Evolutionary conservation across 1,140 invertebrate genomes (phyloP).

Genomic region (Drosophila seguyi): DNA sequence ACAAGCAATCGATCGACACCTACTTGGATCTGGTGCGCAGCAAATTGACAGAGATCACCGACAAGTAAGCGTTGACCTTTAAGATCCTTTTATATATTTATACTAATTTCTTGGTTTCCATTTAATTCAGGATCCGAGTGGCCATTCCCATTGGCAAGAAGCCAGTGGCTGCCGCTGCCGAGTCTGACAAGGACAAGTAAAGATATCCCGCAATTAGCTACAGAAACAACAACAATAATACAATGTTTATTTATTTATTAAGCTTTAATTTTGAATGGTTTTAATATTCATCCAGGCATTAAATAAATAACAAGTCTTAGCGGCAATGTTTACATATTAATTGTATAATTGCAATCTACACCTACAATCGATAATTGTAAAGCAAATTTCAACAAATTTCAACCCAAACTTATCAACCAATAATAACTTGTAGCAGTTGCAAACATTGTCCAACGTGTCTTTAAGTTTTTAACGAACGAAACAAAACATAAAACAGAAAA

Average conservation of each 20-base stretch:
- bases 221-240: constrained; percentile 43
- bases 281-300: constrained; percentile 81
- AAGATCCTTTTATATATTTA: too few species aligned
- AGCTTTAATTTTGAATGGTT: constrained; percentile 81
- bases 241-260: constrained; percentile 82
- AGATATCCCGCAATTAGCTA: constrained; percentile 54
- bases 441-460: constrained; percentile 75
- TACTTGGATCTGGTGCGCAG: constrained; percentile 94
- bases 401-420: constrained; percentile 37
- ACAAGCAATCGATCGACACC: constrained; percentile 98
- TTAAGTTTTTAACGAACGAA: constrained; percentile 81
- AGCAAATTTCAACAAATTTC: constrained; percentile 36
- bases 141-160: constrained; percentile 94
- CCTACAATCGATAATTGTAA: constrained; percentile 55
- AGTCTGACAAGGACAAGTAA: constrained; percentile 93
- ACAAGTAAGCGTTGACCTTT: constrained; percentile 89
- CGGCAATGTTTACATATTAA: constrained; percentile 64
- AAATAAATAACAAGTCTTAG: constrained; percentile 72
- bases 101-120: neutral
- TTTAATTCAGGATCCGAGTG: constrained; percentile 91
- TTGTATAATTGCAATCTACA: constrained; percentile 70
- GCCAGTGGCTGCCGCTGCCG: constrained; percentile 86
- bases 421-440: constrained; percentile 66
- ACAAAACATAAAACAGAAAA: constrained; percentile 8
- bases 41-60: constrained; percentile 95